Evolutionary conservation across 2,888 invertebrate species (phyloP).

Genomic region (Drosophila meridionalis): DNA sequence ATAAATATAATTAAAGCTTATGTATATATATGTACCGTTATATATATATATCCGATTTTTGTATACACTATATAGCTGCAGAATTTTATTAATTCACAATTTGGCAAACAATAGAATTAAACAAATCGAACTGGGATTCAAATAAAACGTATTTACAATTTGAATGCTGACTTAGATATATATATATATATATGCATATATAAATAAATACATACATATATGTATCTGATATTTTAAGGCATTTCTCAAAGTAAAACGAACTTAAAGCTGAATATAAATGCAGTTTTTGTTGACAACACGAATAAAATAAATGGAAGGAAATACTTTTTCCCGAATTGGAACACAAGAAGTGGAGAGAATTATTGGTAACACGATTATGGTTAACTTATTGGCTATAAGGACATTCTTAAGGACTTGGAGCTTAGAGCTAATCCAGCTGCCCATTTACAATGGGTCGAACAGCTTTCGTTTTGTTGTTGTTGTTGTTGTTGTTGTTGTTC

Average conservation of each 20-base stretch:
- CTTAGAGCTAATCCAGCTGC: conserved; percentile 39
- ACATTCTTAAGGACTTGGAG: conserved; percentile 18
- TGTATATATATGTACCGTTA: neutral
- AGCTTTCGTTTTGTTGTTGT: conserved; percentile 2
- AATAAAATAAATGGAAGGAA: conserved; percentile 6
- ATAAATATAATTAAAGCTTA: neutral
- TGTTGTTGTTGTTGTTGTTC: neutral
- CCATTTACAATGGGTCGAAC: conserved; percentile 42
- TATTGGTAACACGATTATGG: conserved; percentile 7
- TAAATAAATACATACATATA: conserved; percentile 2
- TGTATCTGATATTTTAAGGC: neutral
- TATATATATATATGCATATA: neutral
- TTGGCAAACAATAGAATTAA: conserved; percentile 24
- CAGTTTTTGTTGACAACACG: conserved; percentile 42
- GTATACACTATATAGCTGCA: conserved; percentile 5
- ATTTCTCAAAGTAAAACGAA: conserved; percentile 24
- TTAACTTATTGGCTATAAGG: conserved; percentile 41
- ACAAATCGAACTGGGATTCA: conserved; percentile 4
- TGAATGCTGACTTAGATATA: conserved; percentile 12
- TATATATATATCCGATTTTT: neutral
- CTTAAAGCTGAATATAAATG: conserved; percentile 61
- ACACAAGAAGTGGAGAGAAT: conserved; percentile 22
- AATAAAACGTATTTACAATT: conserved; percentile 19
- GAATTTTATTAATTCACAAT: conserved; percentile 39
- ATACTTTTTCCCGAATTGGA: conserved; percentile 12